Base-by-base conservation (phyloP, 2,113 vertebrate species). In the Syrrhaptes paradoxus region DNA sequence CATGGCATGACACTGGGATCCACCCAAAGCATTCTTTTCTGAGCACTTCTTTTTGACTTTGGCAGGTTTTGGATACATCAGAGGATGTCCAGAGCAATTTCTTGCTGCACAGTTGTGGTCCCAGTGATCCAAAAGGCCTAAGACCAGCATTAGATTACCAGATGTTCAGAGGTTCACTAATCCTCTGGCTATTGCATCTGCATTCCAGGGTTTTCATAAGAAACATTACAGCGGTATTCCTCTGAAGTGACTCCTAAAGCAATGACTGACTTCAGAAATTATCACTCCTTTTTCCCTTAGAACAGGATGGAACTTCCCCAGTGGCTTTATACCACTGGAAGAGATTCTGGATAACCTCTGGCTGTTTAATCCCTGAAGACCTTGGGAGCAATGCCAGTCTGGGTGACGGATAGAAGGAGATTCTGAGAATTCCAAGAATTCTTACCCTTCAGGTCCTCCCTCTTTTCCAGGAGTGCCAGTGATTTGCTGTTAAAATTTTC, bases 121-220 rank as follows among this genome's bases (percentile, higher is more conserved):
- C 45, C 28, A 75, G 48, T 2, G 8, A 74, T 84, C 54, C 74
- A 80, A 71, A 73, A 94, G 65, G 62, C 31, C 85, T 92, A 92
- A 72, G 38, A 54, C n/a, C 57, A 76, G 41, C 17, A 85, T 96
- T 90, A 93, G 76, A 94, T 81, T 90, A 85, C 84, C 91, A 95
- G 78, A 91, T 95, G 68, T 61, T 58, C 65, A 89, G 24, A 5
- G 15, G 31, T 88, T 93, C 68, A 57, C 34, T 88, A 91, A 95
- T 92, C 88, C 28, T 0, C 51, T 67, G 72, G 38, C 72, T 92
- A 61, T 92, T 96, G 73, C 31, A 70, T 79, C 34, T 94, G 68
- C 93, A 97, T 94, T 95, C 90, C 90, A 72, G 24, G 18, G 38
- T 49, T 95, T 96, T 96, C 63, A 32, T 80, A 93, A 94, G 84